Evolutionary conservation across 2,888 invertebrate genomes (phyloP), one percentile per base, ranked within the genome.

Genomic region (Cosmorhoe ocellata): DNA sequence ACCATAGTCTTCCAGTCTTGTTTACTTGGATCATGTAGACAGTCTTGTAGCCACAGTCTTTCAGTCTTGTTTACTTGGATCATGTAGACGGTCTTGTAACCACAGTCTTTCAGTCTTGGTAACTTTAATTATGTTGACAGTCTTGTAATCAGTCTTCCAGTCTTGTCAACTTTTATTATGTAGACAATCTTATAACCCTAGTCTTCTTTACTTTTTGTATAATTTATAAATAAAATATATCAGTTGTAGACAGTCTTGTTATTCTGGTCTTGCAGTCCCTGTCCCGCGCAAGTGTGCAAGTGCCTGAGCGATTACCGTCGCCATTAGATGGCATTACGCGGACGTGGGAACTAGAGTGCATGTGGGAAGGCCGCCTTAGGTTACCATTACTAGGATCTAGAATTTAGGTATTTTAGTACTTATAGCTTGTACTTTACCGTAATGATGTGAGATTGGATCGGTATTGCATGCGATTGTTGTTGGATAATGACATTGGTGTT

Each of bases 281-380:
- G 51, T 28, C 9, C 41, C 28, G 44, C 7, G 8, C 38, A 11
- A 56, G 50, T 58, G 52, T 57, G 51, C 18, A 59, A 41, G 56
- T 13, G 32, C 38, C 53, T 34, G 28, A 18, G 41, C 44, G 47
- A 63, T 66, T 63, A 68, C 49, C 33, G 51, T 31, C 56, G 62
- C 69, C 67, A 76, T 75, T 76, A 76, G 68, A 59, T 64, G 65
- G 66, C 63, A 69, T 74, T 78, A 79, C 63, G 61, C 54, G 65
- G 60, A 67, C 81, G 81, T 83, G 83, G 74, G 82, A 83, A 83
- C 71, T 78, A 62, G 73, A 72, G 63, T 78, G 71, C 56, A 67
- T 66, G 60, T 50, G 64, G 61, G 69, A 69, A 71, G 73, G 66
- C 66, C 68, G 55, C 53, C 63, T 56, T 63, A 63, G 63, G 62